These are phyloP conservation scores for Etheostoma spectabile DNA, from an alignment of 2,113 vertebrate genomes.

Conservation along the genomic window DNA sequence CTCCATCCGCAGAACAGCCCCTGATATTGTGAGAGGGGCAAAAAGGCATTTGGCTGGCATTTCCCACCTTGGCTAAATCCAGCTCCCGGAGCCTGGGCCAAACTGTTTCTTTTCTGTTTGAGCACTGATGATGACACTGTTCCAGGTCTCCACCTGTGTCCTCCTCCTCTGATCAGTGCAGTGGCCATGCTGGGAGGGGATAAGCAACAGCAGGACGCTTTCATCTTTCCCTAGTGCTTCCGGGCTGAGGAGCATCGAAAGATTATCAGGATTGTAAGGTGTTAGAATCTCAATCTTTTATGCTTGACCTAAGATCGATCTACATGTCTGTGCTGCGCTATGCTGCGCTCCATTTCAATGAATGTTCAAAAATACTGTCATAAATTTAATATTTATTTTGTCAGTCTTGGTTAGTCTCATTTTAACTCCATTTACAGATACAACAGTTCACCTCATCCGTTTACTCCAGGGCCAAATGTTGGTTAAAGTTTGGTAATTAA, in stretches of 20 bases:
- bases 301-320: conserved; percentile 70
- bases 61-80: conserved; percentile 74
- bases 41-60: conserved; percentile 81
- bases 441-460: neutral
- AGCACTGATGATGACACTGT: conserved; percentile 77
- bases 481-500: neutral
- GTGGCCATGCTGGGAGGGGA: conserved; percentile 74
- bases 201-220: conserved; percentile 76
- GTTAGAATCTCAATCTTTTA: conserved; percentile 71
- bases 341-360: neutral
- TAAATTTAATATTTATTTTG: neutral
- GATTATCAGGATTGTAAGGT: conserved; percentile 76
- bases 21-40: conserved; percentile 68
- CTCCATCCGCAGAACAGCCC: conserved; percentile 49
- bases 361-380: neutral
- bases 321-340: conserved; percentile 46
- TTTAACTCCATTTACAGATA: neutral
- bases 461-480: neutral
- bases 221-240: conserved; percentile 70
- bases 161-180: conserved; percentile 72
- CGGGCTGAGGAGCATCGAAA: conserved; percentile 71
- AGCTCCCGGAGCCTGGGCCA: conserved; percentile 65
- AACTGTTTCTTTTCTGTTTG: conserved; percentile 74
- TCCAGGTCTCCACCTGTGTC: conserved; percentile 84
- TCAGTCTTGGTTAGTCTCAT: neutral